Percentiles rank a stretch among this genome's conserved stretches.
Evolutionary conservation across 2,113 vertebrate genomes (phyloP).

Genomic region (Pogonocichla stellata): DNA sequence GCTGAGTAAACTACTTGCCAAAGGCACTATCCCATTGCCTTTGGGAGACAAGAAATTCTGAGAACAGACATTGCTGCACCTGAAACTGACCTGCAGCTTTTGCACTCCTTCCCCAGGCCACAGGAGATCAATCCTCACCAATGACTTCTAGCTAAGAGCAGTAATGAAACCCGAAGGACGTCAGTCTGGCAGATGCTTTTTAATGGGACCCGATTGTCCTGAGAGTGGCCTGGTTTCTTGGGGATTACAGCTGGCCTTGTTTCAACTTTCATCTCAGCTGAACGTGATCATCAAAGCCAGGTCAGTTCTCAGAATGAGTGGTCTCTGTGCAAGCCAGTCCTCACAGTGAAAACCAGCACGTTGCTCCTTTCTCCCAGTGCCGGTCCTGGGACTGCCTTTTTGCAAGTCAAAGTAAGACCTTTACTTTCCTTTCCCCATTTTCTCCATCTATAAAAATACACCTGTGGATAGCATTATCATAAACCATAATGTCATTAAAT

Average conservation of each 20-base stretch:
- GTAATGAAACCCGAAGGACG: not conserved
- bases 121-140: not conserved
- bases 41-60: not conserved
- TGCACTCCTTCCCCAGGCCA: not conserved
- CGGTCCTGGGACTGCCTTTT: not conserved
- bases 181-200: constrained; percentile 16
- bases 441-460: not conserved
- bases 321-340: not conserved
- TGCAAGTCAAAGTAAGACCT: not conserved
- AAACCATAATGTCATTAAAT: not conserved
- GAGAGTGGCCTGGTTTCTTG: constrained; percentile 22
- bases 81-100: not conserved
- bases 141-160: not conserved
- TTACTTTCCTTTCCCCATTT: not conserved
- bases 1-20: not conserved
- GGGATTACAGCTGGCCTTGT: constrained; percentile 25
- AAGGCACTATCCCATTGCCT: rapidly evolving
- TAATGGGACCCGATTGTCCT: constrained; percentile 19
- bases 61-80: not conserved
- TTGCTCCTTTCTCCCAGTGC: not conserved
- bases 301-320: not conserved
- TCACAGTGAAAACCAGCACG: not conserved
- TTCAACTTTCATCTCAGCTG: constrained; percentile 27
- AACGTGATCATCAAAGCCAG: not conserved
- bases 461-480: not conserved